phyloP scores from a whole-genome alignment of 2,113 vertebrate species.

The Tamias sibiricus region DNA sequence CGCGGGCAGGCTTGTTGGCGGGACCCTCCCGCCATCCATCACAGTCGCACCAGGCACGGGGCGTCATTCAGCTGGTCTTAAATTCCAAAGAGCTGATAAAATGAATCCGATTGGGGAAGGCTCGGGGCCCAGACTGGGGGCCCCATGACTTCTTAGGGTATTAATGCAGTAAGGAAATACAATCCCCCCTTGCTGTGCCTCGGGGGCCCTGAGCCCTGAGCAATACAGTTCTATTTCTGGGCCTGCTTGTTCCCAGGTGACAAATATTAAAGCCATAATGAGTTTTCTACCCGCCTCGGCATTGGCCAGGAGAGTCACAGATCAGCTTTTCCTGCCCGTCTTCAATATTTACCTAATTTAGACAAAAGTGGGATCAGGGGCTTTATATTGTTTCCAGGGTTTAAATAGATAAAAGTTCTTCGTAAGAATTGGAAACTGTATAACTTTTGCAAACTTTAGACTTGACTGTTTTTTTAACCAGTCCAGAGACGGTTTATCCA shows the following conservation, averaged over 20 bases:
- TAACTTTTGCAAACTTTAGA: background rate
- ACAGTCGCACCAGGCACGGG: slow-evolving; percentile 85
- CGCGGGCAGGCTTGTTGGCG: slow-evolving; percentile 78
- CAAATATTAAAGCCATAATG: rapidly evolving
- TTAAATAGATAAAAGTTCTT: background rate
- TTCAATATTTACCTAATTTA: background rate
- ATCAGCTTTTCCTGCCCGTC: background rate
- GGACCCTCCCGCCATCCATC: slow-evolving; percentile 91
- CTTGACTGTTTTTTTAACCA: background rate
- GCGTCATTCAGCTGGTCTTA: slow-evolving; percentile 83
- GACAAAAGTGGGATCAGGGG: background rate
- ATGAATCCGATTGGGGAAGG: slow-evolving; percentile 34
- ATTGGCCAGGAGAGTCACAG: background rate
- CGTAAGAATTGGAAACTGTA: background rate
- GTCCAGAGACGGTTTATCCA: rapidly evolving
- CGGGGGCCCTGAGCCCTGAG: rapidly evolving
- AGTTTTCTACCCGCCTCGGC: background rate
- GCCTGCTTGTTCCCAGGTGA: background rate
- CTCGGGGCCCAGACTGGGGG: rapidly evolving
- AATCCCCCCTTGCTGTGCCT: rapidly evolving
- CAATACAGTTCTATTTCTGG: background rate
- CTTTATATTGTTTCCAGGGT: background rate
- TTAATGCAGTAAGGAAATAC: slow-evolving; percentile 33
- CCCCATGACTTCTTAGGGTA: background rate
- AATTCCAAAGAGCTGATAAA: slow-evolving; percentile 73